Base-by-base conservation (phyloP, 2,113 vertebrate species). In the Anseranas semipalmata region DNA sequence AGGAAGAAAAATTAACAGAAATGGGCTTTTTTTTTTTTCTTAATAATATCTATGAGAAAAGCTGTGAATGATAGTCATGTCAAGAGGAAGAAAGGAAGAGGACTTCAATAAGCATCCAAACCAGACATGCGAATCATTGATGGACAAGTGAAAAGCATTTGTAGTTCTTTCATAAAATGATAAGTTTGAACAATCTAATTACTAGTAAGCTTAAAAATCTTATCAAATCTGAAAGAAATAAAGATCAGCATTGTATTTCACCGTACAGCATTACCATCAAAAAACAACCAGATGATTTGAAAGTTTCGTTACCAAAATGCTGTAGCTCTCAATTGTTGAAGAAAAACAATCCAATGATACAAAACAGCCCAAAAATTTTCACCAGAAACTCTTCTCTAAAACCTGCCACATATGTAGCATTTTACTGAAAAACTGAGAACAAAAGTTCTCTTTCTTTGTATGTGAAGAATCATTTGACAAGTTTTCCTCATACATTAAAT, bases 291-390 rank as follows among this genome's bases (percentile, higher is more conserved):
- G 32, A 83, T 89, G 60, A 78, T 32, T 48, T 91, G 33, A 24
- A 93, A 81, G 67, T 88, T 91, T 74, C 56, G 87, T 28, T 91
- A 25, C 30, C 27, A 95, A 95, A 95, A 94, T 65, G 90, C 35
- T 94, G 84, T 55, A 83, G 83, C 43, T 97, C 60, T 67, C 53
- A 95, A 7, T 63, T 80, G 79, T 56, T 91, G 75, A 91, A 72
- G 87, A 74, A 97, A 91, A 96, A 87, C 63, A 59, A 41, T 82
- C 90, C 87, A 80, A 77, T 83, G 78, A 93, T 91, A 90, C 56
- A 89, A 63, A 82, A 90, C 17, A 81, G 55, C 21, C 68, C 55
- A 67, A 90, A 90, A 76, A 80, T 94, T 97, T 95, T 95, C 93
- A 84, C 9, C 85, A 70, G 89, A 30, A 35, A 17, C 12, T 37